Evolutionary conservation across 2,888 invertebrate species (phyloP).

Genomic region (Geophilus truncorum): DNA sequence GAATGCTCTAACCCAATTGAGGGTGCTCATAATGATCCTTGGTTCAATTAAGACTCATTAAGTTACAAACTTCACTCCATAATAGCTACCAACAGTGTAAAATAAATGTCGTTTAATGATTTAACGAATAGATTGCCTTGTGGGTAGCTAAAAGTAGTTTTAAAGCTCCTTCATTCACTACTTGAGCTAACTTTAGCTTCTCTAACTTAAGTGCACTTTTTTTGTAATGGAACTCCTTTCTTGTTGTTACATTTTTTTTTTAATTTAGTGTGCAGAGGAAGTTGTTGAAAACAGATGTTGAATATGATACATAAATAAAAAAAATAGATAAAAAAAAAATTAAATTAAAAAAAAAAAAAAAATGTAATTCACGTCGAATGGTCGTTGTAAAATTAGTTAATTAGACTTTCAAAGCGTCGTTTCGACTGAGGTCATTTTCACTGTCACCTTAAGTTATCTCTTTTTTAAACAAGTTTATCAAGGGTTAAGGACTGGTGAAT

Average conservation of each 20-base stretch:
- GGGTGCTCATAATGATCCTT: neutral
- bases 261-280: neutral
- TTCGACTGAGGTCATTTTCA: neutral
- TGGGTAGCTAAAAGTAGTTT: neutral
- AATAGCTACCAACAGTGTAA: no score
- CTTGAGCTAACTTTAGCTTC: neutral
- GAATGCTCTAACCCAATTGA: neutral
- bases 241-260: neutral
- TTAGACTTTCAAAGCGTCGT: neutral
- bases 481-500: neutral
- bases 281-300: neutral
- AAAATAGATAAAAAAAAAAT: neutral
- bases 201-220: neutral
- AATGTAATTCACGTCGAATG: neutral
- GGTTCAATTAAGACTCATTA: neutral
- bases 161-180: neutral
- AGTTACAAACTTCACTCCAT: neutral
- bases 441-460: neutral
- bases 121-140: neutral
- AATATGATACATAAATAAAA: neutral
- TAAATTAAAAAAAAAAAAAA: neutral
- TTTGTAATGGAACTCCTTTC: neutral
- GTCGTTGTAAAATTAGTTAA: neutral
- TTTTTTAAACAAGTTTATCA: neutral
- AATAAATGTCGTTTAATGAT: no score